Conservation (phyloP, 2,113 vertebrate species). For the Tympanuchus pallidicinctus region DNA sequence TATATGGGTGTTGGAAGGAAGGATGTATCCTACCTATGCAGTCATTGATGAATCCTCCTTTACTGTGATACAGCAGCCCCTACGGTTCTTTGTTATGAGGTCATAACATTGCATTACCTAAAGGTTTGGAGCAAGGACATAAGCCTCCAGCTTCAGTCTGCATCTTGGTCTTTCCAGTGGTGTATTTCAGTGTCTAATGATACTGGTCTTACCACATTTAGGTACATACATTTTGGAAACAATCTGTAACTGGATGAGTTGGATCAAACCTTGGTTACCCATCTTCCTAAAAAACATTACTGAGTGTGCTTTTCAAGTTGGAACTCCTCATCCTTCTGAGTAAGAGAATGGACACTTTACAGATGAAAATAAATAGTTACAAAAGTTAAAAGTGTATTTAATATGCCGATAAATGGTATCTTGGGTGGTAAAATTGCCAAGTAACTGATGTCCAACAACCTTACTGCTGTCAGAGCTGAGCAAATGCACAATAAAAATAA, state of each 20-base stretch:
- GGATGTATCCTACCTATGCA: neutral
- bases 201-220: neutral
- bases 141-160: neutral
- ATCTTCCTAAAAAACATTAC: neutral
- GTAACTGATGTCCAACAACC: neutral
- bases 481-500: neutral
- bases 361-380: neutral
- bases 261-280: neutral
- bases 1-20: fast-evolving
- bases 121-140: fast-evolving
- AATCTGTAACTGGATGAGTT: neutral
- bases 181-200: neutral
- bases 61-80: neutral
- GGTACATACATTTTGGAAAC: neutral
- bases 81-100: neutral
- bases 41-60: neutral
- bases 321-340: neutral
- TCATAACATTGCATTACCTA: fast-evolving
- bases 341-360: neutral
- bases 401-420: neutral
- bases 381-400: neutral
- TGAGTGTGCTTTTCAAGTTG: neutral
- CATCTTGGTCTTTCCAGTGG: neutral
- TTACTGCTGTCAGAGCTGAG: neutral
- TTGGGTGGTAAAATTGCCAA: neutral